A percentile compares a stretch with the other conserved stretches of the same genome.
These are phyloP conservation scores for Cordylochernes scorpioides DNA, from an alignment of 2,888 invertebrate genomes.

Conservation along the genomic window DNA sequence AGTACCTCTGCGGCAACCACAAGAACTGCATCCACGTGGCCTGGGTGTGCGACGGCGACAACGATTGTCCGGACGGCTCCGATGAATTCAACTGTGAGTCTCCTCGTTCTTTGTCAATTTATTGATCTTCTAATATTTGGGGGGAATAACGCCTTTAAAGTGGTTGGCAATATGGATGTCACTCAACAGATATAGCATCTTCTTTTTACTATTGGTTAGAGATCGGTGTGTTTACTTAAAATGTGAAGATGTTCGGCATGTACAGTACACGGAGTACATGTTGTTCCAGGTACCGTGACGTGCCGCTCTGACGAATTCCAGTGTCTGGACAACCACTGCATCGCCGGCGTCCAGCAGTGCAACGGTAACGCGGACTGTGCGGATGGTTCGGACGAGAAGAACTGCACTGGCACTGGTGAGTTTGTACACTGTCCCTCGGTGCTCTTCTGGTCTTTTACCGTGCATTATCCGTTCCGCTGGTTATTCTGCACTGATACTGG, in stretches of 20 bases:
- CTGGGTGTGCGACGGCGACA: slow-evolving; percentile 15
- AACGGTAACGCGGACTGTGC: slow-evolving; percentile 50
- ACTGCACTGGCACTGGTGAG: slow-evolving; percentile 28
- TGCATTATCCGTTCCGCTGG: too few species aligned
- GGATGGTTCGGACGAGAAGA: slow-evolving; percentile 58
- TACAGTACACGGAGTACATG: too few species aligned
- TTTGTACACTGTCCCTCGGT: too few species aligned
- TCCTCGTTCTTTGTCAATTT: background rate
- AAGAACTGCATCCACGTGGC: slow-evolving; percentile 8
- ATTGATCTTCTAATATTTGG: too few species aligned
- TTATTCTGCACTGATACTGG: too few species aligned
- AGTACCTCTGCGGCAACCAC: slow-evolving; percentile 12
- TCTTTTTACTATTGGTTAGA: too few species aligned
- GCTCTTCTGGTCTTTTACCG: too few species aligned
- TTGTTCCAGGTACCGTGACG: slow-evolving; percentile 30
- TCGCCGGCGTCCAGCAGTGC: slow-evolving; percentile 43
- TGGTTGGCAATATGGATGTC: too few species aligned
- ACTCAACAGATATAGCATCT: too few species aligned
- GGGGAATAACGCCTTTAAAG: too few species aligned
- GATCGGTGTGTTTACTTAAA: too few species aligned
- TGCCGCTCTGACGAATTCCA: slow-evolving; percentile 64
- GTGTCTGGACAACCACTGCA: slow-evolving; percentile 29
- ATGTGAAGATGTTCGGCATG: too few species aligned
- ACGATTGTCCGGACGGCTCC: slow-evolving; percentile 21
- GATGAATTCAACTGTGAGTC: slow-evolving; percentile 20